A percentile compares a stretch with the other conserved stretches of the same genome.
These are phyloP conservation scores for Seladonia tumulorum DNA, from an alignment of 2,888 invertebrate genomes.

Conservation along the genomic window DNA sequence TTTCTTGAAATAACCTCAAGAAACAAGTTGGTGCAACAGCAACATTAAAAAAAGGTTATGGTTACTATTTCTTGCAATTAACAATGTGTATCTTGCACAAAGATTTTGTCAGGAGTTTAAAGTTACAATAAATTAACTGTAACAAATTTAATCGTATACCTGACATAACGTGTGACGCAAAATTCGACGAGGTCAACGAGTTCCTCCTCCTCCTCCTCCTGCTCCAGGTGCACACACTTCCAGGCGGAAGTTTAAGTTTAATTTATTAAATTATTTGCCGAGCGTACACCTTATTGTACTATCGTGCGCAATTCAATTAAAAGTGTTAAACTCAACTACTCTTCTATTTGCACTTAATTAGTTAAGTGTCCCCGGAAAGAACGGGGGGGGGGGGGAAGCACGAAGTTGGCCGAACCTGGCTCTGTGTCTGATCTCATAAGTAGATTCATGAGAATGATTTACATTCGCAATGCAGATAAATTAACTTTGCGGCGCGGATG, in stretches of 20 bases:
- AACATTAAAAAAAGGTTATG: no score
- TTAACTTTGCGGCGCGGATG: background rate
- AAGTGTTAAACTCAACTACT: background rate
- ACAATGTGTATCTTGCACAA: no score
- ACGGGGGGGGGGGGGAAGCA: background rate
- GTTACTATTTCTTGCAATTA: no score
- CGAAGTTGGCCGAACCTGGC: background rate
- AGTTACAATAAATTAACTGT: no score
- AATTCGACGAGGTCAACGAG: no score
- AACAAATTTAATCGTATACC: no score
- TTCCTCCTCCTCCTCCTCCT: no score
- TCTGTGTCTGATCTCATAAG: background rate
- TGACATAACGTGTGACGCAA: no score
- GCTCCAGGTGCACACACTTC: no score
- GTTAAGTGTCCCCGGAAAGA: background rate
- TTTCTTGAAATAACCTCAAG: no score
- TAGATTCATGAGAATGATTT: background rate
- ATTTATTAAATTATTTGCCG: background rate
- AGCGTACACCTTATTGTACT: background rate
- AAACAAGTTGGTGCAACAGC: no score
- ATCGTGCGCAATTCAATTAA: background rate
- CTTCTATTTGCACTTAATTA: slow-evolving; percentile 2
- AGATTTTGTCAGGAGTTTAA: no score
- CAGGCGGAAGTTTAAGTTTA: background rate
- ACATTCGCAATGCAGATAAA: background rate